Base-by-base conservation (phyloP, 1,140 invertebrate genomes). In the Meloidogyne exigua region DNA sequence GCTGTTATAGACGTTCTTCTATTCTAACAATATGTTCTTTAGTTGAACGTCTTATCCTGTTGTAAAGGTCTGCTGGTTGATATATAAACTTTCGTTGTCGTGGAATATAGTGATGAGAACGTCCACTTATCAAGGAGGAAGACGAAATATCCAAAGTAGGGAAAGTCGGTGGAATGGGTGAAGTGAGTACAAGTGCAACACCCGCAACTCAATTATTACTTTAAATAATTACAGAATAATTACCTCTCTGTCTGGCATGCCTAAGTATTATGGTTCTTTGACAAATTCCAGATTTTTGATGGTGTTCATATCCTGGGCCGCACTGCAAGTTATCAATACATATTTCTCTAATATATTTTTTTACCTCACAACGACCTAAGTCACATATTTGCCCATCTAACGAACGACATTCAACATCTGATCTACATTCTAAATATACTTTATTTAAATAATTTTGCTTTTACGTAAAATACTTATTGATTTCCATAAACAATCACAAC, bases 341-440 rank as follows among this genome's bases (percentile, higher is more conserved):
- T 39, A 39, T 39, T 39, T 39, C n/a, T 10, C 10, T 39, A 39
- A 39, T 7, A 3, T 32, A 39, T 39, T 39, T 39, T 39, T 39
- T 39, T 39, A 39, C 36, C 36, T 80, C 69, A 66, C 78, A 80
- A 11, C 78, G 49, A 32, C 76, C 78, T 2, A 80, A 63, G 23
- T 80, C 78, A 25, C 78, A 80, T 44, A 80, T 81, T 70, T 80
- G 78, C 9, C 78, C 78, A 36, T 79, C 67, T 3, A 65, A 42
- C 44, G 26, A 67, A 3, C 39, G 32, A 13, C 78, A 80, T 28
- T 80, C 78, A n/a, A 63, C 18, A 32, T 80, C 71, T 13, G 57
- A 57, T 25, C 49, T 23, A n/a, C 78, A 80, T 23, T 23, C 78
- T 80, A 63, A 73, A 72, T 63, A 0, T 18, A n/a, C 12, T 76